These are phyloP conservation scores for Spatula clypeata DNA, from an alignment of 2,797 vertebrate species.

Conservation along the genomic window DNA sequence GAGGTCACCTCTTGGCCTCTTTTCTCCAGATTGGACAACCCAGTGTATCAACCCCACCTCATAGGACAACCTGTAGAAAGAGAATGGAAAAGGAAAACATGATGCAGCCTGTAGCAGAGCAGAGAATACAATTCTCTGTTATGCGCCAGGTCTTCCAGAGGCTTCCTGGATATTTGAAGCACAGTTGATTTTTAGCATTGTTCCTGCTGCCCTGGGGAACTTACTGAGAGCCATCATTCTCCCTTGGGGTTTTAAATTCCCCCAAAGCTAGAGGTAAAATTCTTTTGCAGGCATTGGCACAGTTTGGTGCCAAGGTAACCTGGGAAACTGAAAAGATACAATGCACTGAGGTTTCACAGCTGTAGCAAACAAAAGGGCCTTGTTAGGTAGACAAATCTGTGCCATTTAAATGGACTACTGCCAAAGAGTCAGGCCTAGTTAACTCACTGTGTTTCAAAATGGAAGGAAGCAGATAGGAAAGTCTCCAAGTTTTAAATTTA, in stretches of 20 bases:
- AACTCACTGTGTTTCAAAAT: not conserved
- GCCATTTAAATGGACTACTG: not conserved
- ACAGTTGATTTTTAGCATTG: not conserved
- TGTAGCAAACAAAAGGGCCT: conserved; percentile 58
- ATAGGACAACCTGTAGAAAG: accelerated
- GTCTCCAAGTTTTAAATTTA: not conserved
- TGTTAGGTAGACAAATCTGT: conserved; percentile 39
- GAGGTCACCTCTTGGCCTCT: not conserved
- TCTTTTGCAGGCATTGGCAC: conserved; percentile 8
- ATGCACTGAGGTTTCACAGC: not conserved
- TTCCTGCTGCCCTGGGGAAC: not conserved
- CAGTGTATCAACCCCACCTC: too few relatives aligned
- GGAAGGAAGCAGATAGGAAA: not conserved
- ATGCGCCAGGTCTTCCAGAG: not conserved
- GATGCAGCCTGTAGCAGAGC: not conserved
- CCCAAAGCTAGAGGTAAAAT: conserved; percentile 15
- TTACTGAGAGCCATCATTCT: not conserved
- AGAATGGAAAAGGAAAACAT: not conserved
- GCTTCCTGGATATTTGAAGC: not conserved
- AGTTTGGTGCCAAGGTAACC: conserved; percentile 52
- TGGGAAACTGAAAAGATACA: conserved; percentile 39
- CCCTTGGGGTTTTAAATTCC: not conserved
- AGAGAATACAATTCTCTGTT: not conserved
- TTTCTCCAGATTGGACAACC: not conserved
- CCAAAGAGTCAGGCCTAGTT: conserved; percentile 14